phyloP scores from a whole-genome alignment of 1,140 invertebrate genomes.

The Pinna nobilis region DNA sequence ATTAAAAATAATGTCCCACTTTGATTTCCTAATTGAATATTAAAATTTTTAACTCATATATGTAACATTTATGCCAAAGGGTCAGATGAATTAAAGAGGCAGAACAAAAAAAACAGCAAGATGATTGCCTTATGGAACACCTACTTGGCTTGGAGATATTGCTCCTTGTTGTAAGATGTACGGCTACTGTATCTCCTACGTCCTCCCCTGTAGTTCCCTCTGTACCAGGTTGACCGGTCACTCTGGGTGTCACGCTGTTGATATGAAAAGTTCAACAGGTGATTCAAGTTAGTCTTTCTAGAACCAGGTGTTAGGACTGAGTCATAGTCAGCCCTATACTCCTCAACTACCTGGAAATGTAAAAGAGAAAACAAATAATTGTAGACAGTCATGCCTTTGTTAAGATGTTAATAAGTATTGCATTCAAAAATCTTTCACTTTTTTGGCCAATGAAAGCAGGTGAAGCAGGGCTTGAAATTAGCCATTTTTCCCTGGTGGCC shows the following conservation, averaged over 20 bases:
- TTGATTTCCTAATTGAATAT: no score
- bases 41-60: no score
- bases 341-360: conserved; percentile 73
- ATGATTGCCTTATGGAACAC: conserved; percentile 30
- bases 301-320: conserved; percentile 85
- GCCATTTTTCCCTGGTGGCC: no score
- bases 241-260: conserved; percentile 79
- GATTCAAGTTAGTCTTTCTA: conserved; percentile 93
- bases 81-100: no score
- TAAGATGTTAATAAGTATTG: no score
- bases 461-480: no score
- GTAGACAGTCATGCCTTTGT: background rate
- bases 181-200: conserved; percentile 30
- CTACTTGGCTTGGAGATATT: conserved; percentile 95
- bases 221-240: conserved; percentile 43
- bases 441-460: background rate
- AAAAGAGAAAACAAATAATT: conserved; percentile 2
- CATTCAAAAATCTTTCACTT: no score
- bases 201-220: conserved; percentile 59
- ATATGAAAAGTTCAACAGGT: conserved; percentile 89
- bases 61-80: no score
- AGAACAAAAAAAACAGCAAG: background rate
- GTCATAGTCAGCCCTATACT: conserved; percentile 84
- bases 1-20: no score
- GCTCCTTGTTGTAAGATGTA: conserved; percentile 87